A percentile compares a stretch with the other conserved stretches of the same genome.
These are phyloP conservation scores for Alligator mississippiensis DNA, from an alignment of 2,113 vertebrate species.

Conservation along the genomic window DNA sequence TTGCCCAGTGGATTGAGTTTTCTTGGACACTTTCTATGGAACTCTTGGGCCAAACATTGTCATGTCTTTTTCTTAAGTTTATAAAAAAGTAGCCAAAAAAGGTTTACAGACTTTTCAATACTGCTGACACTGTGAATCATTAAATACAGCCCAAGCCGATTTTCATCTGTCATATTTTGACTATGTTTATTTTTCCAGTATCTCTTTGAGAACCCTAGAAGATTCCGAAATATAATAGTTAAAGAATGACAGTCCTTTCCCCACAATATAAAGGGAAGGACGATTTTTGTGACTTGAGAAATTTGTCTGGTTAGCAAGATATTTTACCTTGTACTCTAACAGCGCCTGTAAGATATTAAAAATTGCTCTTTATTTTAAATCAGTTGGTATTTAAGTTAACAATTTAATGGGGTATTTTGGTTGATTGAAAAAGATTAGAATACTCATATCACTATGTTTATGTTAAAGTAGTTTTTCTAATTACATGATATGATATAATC, in stretches of 20 bases:
- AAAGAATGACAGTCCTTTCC: constrained; percentile 47
- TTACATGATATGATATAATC: background rate
- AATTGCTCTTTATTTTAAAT: constrained; percentile 45
- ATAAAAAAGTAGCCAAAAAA: constrained; percentile 16
- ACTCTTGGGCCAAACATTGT: background rate
- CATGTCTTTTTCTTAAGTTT: background rate
- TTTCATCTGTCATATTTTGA: constrained; percentile 11
- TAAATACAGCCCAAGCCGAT: constrained; percentile 24
- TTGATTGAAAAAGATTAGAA: constrained; percentile 14
- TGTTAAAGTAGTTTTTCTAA: background rate
- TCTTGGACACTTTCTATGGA: background rate
- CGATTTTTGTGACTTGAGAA: constrained; percentile 61
- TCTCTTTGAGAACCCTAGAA: constrained; percentile 66
- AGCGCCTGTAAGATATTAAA: constrained; percentile 27
- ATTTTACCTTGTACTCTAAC: constrained; percentile 46
- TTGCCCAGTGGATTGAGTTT: background rate
- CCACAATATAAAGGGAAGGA: constrained; percentile 49
- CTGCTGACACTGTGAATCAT: constrained; percentile 3
- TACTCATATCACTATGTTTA: background rate
- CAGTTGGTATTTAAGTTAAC: constrained; percentile 48
- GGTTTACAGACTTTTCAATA: constrained; percentile 15
- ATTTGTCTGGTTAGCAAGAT: constrained; percentile 57
- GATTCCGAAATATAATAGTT: constrained; percentile 59
- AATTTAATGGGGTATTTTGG: constrained; percentile 29
- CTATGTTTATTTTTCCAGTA: constrained; percentile 58